Percentiles rank a stretch among this genome's conserved stretches.
Evolutionary conservation across 2,797 vertebrate species (phyloP).

Genomic region (Euphonia xanthogaster): DNA sequence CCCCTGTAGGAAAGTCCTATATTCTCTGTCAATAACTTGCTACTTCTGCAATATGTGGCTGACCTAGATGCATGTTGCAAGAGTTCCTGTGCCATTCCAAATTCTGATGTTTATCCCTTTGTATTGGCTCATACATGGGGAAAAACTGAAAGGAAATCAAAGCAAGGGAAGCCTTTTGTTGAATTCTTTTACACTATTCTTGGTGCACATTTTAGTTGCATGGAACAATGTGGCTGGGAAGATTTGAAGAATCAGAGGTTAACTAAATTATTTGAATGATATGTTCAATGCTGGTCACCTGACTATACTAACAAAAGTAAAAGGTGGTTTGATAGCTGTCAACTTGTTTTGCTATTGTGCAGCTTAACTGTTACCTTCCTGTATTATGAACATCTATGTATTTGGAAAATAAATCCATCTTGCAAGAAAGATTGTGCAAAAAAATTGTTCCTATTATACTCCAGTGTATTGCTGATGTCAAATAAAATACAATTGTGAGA

Average conservation of each 20-base stretch:
- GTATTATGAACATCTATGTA: slow-evolving; percentile 63
- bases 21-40: neutral
- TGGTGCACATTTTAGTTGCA: neutral
- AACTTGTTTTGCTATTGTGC: slow-evolving; percentile 72
- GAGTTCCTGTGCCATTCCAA: neutral
- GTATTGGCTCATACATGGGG: neutral
- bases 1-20: neutral
- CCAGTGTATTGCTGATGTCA: slow-evolving; percentile 69
- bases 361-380: slow-evolving; percentile 61
- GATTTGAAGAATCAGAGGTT: slow-evolving; percentile 13
- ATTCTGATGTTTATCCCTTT: neutral
- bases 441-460: slow-evolving; percentile 67
- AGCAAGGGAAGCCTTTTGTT: neutral
- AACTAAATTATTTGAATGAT: slow-evolving; percentile 30
- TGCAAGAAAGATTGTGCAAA: slow-evolving; percentile 65
- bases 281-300: slow-evolving; percentile 32
- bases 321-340: slow-evolving; percentile 54
- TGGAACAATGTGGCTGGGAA: slow-evolving; percentile 20
- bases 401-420: slow-evolving; percentile 68
- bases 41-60: slow-evolving; percentile 12
- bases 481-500: slow-evolving; percentile 63
- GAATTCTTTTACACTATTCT: neutral
- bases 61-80: neutral
- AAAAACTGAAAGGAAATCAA: neutral
- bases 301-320: slow-evolving; percentile 38